phyloP scores from a whole-genome alignment of 2,797 vertebrate species.

The Mus caroli region DNA sequence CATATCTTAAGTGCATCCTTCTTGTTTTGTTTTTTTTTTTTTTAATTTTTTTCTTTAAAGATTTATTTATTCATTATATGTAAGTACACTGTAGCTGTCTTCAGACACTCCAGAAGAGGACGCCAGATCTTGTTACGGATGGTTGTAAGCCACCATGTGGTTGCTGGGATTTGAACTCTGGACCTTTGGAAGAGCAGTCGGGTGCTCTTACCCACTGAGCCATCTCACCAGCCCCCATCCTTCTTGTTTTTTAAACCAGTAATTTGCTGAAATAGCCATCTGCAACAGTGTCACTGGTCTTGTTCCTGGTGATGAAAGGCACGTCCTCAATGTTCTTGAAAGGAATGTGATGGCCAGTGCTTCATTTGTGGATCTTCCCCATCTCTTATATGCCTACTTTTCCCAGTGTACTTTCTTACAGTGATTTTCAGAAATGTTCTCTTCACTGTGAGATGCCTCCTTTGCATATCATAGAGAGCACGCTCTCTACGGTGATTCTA shows the following conservation, averaged over 20 bases:
- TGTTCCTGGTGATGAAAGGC: conserved; percentile 96
- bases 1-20: not conserved
- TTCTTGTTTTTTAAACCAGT: not conserved
- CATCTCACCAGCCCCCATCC: too few relatives aligned
- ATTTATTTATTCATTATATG: too few relatives aligned
- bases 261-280: conserved; percentile 88
- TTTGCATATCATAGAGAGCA: not conserved
- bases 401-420: conserved; percentile 88
- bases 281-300: conserved; percentile 96
- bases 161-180: too few relatives aligned
- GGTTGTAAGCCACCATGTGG: too few relatives aligned
- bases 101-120: too few relatives aligned
- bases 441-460: conserved; percentile 87
- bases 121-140: too few relatives aligned
- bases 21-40: too few relatives aligned
- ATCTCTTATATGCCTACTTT: conserved; percentile 93
- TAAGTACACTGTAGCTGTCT: too few relatives aligned
- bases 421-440: conserved; percentile 74
- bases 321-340: conserved; percentile 97
- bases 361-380: conserved; percentile 95
- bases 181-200: too few relatives aligned
- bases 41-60: too few relatives aligned
- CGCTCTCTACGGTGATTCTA: not conserved
- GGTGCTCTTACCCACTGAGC: too few relatives aligned
- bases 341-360: conserved; percentile 96